These are phyloP conservation scores for Parasteatoda tepidariorum DNA, from an alignment of 1,140 invertebrate species.

Conservation along the genomic window DNA sequence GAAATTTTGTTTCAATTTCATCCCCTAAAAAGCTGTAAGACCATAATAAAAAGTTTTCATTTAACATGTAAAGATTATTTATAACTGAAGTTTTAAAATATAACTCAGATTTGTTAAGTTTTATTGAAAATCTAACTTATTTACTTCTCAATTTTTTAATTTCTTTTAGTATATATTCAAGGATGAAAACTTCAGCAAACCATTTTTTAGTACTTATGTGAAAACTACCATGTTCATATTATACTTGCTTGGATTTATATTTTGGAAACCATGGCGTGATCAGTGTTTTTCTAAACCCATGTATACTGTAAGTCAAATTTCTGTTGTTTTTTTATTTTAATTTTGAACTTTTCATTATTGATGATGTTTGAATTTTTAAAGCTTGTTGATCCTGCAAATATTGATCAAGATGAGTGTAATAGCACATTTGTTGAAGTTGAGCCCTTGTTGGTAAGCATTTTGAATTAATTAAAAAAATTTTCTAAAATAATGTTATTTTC, in stretches of 20 bases:
- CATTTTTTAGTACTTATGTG: constrained; percentile 89
- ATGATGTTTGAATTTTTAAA: background rate
- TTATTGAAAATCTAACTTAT: too few species aligned
- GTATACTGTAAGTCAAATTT: constrained; percentile 73
- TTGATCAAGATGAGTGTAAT: constrained; percentile 46
- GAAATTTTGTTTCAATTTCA: too few species aligned
- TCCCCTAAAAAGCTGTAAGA: too few species aligned
- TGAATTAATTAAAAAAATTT: background rate
- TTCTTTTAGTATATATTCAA: constrained; percentile 83
- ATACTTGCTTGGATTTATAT: constrained; percentile 83
- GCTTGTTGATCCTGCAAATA: constrained; percentile 34
- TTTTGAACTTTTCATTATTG: background rate
- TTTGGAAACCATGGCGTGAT: constrained; percentile 85
- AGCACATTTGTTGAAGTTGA: constrained; percentile 51
- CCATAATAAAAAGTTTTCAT: too few species aligned
- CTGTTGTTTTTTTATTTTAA: constrained; percentile 20
- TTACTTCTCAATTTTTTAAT: constrained; percentile 59
- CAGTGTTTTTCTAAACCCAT: constrained; percentile 76
- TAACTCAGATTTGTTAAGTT: too few species aligned
- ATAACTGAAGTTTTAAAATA: too few species aligned
- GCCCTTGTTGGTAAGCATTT: constrained; percentile 29
- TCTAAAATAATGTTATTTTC: too few species aligned
- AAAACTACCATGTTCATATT: constrained; percentile 89
- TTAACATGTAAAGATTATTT: too few species aligned
- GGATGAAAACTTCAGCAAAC: constrained; percentile 83